Base-by-base conservation (phyloP, 1,140 invertebrate species). In the Macrocentrus cingulum region DNA sequence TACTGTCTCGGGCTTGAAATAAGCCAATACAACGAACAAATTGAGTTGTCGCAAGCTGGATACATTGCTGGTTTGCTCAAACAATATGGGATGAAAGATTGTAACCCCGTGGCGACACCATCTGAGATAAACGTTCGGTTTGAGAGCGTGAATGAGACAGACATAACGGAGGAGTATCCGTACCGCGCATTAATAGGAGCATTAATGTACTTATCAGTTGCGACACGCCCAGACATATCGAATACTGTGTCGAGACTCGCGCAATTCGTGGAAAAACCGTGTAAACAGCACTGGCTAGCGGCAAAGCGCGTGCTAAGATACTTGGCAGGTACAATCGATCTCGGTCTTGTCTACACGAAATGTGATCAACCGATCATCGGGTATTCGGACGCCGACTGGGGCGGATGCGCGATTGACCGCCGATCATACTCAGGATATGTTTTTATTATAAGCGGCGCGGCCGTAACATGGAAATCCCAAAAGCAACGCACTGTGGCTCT, bases 341-440 rank as follows among this genome's bases (percentile, higher is more conserved):
- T 39, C 3, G 36, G 36, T n/a, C 15, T 39, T 8, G 15, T 39
- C 3, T 39, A 39, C 15, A 39, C 13, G 3, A 39, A 11, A 39
- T n/a, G 2, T 3, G 36, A 39, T n/a, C 3, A 39, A 3, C 36
- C 36, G 13, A 4, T 39, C 3, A 23, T 50, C 15, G 48, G 36
- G 13, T 71, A 61, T 48, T 39, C 20, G 20, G 72, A 75, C 59
- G 61, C 67, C 1, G 70, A 72, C 50, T 74, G 64, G 61, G 69
- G 53, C 19, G 57, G 60, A 13, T 50, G 63, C 46, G 53, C 45
- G 1, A 46, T 56, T 39, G 53, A 64, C 44, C 19, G 66, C 46
- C 60, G 57, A 36, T 71, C 67, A 11, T 59, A 36, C 34, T 55
- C 59, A 34, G 70, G 69, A 11, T 68, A 62, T 52, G 49, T 60